A percentile compares a stretch with the other conserved stretches of the same genome.
Conservation (phyloP, 2,113 vertebrate genomes). For the Geothlypis trichas region DNA sequence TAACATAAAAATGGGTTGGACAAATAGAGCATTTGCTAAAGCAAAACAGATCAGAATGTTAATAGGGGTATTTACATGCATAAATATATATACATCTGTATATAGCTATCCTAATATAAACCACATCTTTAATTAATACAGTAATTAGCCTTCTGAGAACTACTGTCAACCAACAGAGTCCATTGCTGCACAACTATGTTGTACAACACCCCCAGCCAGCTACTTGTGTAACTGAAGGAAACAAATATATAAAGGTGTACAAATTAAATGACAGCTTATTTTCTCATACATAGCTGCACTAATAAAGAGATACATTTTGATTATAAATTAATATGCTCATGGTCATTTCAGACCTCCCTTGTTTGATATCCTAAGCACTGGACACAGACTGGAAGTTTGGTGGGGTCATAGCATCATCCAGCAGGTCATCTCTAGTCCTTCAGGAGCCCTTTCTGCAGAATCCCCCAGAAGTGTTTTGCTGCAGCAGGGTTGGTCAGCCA, state of each 20-base stretch:
- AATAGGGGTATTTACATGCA: not conserved
- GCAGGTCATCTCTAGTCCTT: not conserved
- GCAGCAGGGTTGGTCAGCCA: not conserved
- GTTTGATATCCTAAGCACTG: not conserved
- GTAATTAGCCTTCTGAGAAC: not conserved
- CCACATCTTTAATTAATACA: not conserved
- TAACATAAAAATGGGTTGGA: not conserved
- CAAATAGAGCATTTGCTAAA: not conserved
- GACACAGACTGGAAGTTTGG: not conserved
- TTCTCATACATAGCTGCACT: not conserved
- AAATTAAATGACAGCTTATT: not conserved
- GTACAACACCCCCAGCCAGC: not conserved
- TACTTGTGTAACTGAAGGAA: not conserved
- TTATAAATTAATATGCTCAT: not conserved
- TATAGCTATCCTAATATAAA: not conserved
- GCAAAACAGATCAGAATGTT: not conserved
- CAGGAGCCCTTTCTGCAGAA: not conserved
- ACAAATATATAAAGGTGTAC: not conserved
- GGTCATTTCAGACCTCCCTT: not conserved
- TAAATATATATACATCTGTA: rapidly evolving
- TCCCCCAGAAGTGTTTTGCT: not conserved
- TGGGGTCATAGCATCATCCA: rapidly evolving
- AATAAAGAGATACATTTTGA: not conserved
- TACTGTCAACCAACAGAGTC: not conserved
- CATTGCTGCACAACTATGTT: too few species aligned